Base-by-base conservation (phyloP, 1,140 invertebrate species). In the Hylaeus volcanicus region DNA sequence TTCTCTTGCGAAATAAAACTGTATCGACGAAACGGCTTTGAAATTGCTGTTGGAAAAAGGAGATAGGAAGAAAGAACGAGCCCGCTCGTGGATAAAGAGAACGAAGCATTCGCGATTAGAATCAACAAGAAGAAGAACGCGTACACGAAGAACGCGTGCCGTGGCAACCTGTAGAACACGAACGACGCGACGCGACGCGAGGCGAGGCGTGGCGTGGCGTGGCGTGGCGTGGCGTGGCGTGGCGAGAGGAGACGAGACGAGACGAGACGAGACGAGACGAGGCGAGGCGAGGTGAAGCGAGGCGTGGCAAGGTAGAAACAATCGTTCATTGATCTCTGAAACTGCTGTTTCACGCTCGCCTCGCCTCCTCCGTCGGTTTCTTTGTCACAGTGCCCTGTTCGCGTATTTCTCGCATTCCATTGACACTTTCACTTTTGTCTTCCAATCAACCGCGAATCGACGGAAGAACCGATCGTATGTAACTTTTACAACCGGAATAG, bases 301-400 rank as follows among this genome's bases (percentile, higher is more conserved):
- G 51, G 6, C 6, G 51, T 66, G 53, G 61, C 73, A 51, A 79
- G 65, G 56, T 70, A 83, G 69, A 69, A 86, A 86, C 77, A 83
- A 84, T 86, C 82, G 81, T 86, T 87, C 85, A 86, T 86, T 81
- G 84, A 86, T 86, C 64, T 74, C 78, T 61, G 45, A 71, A 79
- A 64, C 77, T 61, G 84, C 76, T 71, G 79, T 81, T 81, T 81
- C 79, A 81, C 79, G 72, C 63, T 43, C 69, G 56, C 53, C 81
- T 74, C 71, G 55, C 56, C 66, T 68, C 45, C 81, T 1, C 15
- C 78, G n/a, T 45, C 60, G n/a, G 63, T 11, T 82, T 65, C 83
- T 78, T 82, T 58, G 63, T 85, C 83, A 60, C 60, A 39, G 45
- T 26, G n/a, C 43, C 51, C 2, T 45, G 53, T 75, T 43, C n/a